These are phyloP conservation scores for Brachionus asplanchnoidis DNA, from an alignment of 1,140 invertebrate genomes.

Conservation along the genomic window DNA sequence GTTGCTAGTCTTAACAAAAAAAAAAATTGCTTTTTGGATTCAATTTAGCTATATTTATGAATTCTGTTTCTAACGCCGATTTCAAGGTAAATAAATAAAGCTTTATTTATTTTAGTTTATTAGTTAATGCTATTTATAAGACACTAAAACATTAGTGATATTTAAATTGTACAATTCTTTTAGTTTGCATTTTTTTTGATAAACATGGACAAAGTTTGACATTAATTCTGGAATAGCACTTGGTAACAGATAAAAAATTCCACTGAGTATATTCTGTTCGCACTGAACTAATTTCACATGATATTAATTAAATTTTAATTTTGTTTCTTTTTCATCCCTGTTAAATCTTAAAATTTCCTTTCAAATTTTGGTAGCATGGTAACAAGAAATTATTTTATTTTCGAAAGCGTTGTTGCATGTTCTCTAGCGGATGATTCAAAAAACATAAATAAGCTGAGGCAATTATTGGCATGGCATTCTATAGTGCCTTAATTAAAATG, in stretches of 20 bases:
- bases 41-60: not conserved
- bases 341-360: not conserved
- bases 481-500: not conserved
- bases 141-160: not conserved
- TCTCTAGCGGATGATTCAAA: not conserved
- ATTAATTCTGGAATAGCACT: not conserved
- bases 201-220: not conserved
- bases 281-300: not conserved
- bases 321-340: not conserved
- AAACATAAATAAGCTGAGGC: not conserved
- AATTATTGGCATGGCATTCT: not conserved
- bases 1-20: constrained; percentile 1
- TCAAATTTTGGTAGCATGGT: not conserved
- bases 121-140: not conserved
- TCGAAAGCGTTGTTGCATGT: constrained; percentile 19
- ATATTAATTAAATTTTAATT: not conserved
- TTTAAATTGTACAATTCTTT: not conserved
- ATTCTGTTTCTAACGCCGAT: not conserved
- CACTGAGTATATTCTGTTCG: not conserved
- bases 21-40: not conserved
- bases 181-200: not conserved
- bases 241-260: not conserved
- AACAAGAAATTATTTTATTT: not conserved
- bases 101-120: not conserved
- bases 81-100: constrained; percentile 5